Conservation (phyloP, 2,113 vertebrate genomes). For the Apodemus sylvaticus region DNA sequence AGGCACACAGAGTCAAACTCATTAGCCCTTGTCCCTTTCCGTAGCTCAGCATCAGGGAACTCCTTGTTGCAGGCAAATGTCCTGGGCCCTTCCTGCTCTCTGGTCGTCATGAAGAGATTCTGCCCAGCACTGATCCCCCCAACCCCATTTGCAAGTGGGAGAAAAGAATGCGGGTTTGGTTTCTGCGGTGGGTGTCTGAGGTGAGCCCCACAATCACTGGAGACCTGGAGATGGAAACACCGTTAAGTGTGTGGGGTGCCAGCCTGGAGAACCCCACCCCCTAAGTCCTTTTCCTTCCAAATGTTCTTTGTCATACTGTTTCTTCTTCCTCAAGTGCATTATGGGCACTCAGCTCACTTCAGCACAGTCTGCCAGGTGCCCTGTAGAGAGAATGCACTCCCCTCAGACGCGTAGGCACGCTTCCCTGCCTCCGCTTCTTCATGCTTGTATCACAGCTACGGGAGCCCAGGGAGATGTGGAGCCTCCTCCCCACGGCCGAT, state of each 20-base stretch:
- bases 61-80: background rate
- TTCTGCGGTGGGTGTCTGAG: accelerated
- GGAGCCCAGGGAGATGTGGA: background rate
- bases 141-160: background rate
- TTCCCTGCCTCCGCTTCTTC: background rate
- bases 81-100: background rate
- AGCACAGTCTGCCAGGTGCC: accelerated
- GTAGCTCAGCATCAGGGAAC: background rate
- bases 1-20: background rate
- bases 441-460: background rate
- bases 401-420: accelerated
- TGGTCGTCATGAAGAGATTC: background rate
- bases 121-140: too few species aligned
- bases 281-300: background rate
- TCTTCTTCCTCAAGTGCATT: too few species aligned
- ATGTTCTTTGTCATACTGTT: background rate
- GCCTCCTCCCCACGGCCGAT: background rate
- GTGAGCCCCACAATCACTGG: background rate
- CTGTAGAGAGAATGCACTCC: accelerated
- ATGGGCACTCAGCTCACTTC: background rate
- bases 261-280: background rate
- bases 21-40: background rate
- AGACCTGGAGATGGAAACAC: background rate
- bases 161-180: background rate
- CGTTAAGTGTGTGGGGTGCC: background rate